These are phyloP conservation scores for Brachyopa scutellaris DNA, from an alignment of 2,888 invertebrate genomes.

Conservation along the genomic window DNA sequence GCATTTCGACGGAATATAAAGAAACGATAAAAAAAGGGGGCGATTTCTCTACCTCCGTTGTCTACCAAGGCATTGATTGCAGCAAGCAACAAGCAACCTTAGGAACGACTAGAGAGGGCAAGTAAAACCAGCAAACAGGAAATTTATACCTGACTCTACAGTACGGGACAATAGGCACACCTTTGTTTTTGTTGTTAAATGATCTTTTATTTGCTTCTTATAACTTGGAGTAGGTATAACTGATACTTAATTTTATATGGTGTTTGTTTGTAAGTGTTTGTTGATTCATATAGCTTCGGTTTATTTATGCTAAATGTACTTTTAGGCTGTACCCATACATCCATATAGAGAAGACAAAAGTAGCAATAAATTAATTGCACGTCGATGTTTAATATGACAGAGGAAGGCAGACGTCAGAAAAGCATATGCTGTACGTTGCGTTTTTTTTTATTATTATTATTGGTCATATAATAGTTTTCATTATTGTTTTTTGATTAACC, in stretches of 20 bases:
- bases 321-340: not conserved
- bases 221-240: not conserved
- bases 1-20: slow-evolving; percentile 26
- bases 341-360: not conserved
- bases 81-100: slow-evolving; percentile 48
- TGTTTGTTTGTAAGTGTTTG: not conserved
- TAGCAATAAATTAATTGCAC: slow-evolving; percentile 23
- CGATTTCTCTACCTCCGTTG: slow-evolving; percentile 36
- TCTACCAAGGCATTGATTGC: slow-evolving; percentile 20
- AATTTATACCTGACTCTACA: slow-evolving; percentile 54
- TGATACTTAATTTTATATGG: not conserved
- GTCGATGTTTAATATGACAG: too few relatives aligned
- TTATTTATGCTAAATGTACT: not conserved
- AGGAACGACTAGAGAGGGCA: slow-evolving; percentile 17
- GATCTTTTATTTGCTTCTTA: slow-evolving; percentile 14
- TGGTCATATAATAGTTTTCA: slow-evolving; percentile 14
- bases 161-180: slow-evolving; percentile 54
- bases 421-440: not conserved
- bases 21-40: slow-evolving; percentile 28
- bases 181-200: slow-evolving; percentile 52
- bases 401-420: too few relatives aligned
- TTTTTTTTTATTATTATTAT: not conserved
- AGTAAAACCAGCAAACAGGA: slow-evolving; percentile 43
- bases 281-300: not conserved
- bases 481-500: slow-evolving; percentile 18